Evolutionary conservation across 2,888 invertebrate species (phyloP).

Genomic region (Celastrina argiolus): DNA sequence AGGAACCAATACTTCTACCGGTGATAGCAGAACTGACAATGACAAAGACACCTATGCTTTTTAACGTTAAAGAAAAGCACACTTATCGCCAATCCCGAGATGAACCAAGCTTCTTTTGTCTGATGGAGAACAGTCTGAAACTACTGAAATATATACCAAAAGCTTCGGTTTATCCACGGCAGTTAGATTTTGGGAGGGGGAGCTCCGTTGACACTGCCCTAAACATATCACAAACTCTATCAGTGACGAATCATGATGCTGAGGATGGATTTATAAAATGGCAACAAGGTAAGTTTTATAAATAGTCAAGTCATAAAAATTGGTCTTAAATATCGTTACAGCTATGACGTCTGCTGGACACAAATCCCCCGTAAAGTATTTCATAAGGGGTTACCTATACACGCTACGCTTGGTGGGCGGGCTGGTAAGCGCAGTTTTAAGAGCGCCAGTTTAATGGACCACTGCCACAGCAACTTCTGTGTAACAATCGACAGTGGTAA

Average conservation of each 20-base stretch:
- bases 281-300: constrained; percentile 53
- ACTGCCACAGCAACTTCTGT: too few relatives aligned
- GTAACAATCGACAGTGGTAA: too few relatives aligned
- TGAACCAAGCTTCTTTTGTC: constrained; percentile 41
- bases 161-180: constrained; percentile 63
- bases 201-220: constrained; percentile 52
- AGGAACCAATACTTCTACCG: constrained; percentile 62
- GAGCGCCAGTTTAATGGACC: too few relatives aligned
- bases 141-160: constrained; percentile 55
- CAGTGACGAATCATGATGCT: constrained; percentile 65
- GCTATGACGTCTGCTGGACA: too few relatives aligned
- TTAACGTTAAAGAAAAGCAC: constrained; percentile 53
- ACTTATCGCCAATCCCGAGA: constrained; percentile 45
- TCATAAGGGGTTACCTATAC: too few relatives aligned
- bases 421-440: too few relatives aligned
- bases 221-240: constrained; percentile 66
- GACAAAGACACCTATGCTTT: constrained; percentile 49
- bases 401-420: too few relatives aligned
- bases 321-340: too few relatives aligned
- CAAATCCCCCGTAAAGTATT: too few relatives aligned
- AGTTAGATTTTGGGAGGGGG: constrained; percentile 64
- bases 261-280: constrained; percentile 64
- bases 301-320: too few relatives aligned
- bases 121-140: constrained; percentile 68
- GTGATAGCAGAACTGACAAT: constrained; percentile 55